Percentiles rank a stretch among this genome's conserved stretches.
Evolutionary conservation across 1,140 invertebrate genomes (phyloP).

Genomic region (Lutraria rhynchaena): DNA sequence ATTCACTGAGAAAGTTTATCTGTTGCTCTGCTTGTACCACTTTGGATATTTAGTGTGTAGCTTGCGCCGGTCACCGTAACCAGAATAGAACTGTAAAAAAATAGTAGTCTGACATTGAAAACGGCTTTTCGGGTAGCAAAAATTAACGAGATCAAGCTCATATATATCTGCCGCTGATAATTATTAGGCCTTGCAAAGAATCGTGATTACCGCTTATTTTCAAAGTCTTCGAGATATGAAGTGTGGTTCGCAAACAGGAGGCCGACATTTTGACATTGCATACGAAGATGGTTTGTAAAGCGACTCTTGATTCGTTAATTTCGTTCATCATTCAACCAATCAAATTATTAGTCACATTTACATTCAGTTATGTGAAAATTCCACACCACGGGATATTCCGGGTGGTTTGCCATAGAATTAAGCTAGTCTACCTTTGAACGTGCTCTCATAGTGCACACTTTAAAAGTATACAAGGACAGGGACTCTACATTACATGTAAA

Average conservation of each 20-base stretch:
- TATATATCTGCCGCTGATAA: not conserved
- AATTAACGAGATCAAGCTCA: not conserved
- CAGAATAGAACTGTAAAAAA: not conserved
- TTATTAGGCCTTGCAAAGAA: not conserved
- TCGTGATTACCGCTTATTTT: slow-evolving; percentile 3
- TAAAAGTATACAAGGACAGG: no score
- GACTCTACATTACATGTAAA: no score
- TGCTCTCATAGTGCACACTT: no score
- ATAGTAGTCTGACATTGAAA: not conserved
- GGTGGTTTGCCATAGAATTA: no score
- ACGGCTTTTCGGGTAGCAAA: not conserved
- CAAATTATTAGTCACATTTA: not conserved
- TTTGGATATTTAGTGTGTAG: not conserved
- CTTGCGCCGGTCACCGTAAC: not conserved
- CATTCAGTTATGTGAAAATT: no score
- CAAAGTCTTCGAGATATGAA: not conserved
- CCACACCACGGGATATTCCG: no score
- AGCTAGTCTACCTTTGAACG: no score
- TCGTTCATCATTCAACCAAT: not conserved
- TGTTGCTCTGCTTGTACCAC: no score
- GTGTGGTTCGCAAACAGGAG: slow-evolving; percentile 7
- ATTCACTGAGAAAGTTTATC: no score
- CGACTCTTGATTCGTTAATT: not conserved
- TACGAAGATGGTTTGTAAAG: not conserved
- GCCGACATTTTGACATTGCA: slow-evolving; percentile 10